Percentiles rank a stretch among this genome's conserved stretches.
phyloP scores from a whole-genome alignment of 2,888 invertebrate genomes.

The Catocala sponsa region DNA sequence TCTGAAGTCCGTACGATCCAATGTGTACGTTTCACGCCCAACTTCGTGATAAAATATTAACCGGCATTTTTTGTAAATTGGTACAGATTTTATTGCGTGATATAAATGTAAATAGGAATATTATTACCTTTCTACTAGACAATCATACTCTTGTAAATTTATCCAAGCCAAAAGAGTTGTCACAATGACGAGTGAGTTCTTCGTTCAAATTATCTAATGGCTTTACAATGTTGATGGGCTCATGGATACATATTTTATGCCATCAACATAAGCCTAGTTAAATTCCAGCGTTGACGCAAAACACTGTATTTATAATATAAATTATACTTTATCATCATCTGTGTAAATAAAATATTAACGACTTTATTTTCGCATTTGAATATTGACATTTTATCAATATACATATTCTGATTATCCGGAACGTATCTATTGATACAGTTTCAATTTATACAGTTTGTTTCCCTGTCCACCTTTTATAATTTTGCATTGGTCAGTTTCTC shows the following conservation, averaged over 20 bases:
- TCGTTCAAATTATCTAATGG: conserved; percentile 54
- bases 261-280: neutral
- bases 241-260: conserved; percentile 3
- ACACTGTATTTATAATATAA: neutral
- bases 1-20: conserved; percentile 69
- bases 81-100: conserved; percentile 40
- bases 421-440: conserved; percentile 1
- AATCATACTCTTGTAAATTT: conserved; percentile 87
- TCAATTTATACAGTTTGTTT: too few relatives aligned
- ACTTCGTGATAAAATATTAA: conserved; percentile 68
- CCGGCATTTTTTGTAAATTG: conserved; percentile 62
- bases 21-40: conserved; percentile 58
- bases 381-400: neutral
- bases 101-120: conserved; percentile 55
- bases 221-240: conserved; percentile 21
- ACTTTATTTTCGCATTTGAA: neutral
- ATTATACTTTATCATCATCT: neutral
- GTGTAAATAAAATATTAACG: conserved; percentile 1
- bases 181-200: conserved; percentile 66
- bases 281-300: neutral
- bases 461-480: too few relatives aligned
- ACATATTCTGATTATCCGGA: conserved; percentile 1
- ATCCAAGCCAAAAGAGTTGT: conserved; percentile 80
- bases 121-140: conserved; percentile 77
- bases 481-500: neutral